Conservation (phyloP, 2,797 vertebrate species). For the Smutsia temminckii region DNA sequence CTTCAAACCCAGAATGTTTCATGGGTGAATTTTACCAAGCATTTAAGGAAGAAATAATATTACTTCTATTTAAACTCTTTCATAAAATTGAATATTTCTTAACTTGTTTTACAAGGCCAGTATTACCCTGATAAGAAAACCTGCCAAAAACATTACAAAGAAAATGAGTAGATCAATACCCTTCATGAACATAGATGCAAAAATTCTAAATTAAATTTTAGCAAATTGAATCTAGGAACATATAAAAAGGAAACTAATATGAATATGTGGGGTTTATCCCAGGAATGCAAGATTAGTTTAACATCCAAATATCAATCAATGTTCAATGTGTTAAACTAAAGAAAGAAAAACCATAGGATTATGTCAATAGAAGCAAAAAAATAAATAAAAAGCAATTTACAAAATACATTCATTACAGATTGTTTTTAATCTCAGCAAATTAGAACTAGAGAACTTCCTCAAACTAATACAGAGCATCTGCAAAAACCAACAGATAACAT, state of each 20-base stretch:
- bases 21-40: background rate
- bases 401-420: background rate
- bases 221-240: background rate
- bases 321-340: background rate
- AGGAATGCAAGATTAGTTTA: background rate
- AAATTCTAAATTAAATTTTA: background rate
- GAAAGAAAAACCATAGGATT: background rate
- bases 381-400: background rate
- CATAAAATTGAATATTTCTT: background rate
- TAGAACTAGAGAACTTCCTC: background rate
- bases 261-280: background rate
- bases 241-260: conserved; percentile 18
- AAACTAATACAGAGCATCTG: background rate
- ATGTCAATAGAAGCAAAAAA: background rate
- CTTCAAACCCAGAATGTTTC: background rate
- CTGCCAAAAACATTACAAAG: background rate
- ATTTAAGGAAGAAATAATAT: background rate
- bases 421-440: background rate
- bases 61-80: background rate
- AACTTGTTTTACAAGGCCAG: background rate
- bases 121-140: background rate
- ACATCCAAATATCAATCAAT: background rate
- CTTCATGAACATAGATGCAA: background rate
- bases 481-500: background rate
- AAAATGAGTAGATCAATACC: background rate